phyloP scores from a whole-genome alignment of 2,888 invertebrate species.

The Sinohyriopsis cumingii region DNA sequence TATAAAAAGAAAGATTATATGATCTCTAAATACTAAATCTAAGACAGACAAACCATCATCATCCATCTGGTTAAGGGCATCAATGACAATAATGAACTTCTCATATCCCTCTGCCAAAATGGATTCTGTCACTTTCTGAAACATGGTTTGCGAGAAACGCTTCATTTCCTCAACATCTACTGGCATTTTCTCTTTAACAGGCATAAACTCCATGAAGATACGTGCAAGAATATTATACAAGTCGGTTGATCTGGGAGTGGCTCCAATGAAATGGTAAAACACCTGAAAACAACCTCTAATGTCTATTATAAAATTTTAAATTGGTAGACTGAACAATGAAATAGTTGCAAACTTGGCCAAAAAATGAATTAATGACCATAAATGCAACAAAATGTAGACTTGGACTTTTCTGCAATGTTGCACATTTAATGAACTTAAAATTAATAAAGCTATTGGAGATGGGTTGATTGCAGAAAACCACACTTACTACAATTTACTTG shows the following conservation, averaged over 20 bases:
- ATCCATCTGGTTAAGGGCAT: slow-evolving; percentile 52
- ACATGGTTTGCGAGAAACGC: slow-evolving; percentile 37
- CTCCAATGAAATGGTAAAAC: slow-evolving; percentile 50
- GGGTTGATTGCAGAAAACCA: no score
- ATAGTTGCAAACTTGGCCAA: no score
- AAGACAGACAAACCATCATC: slow-evolving; percentile 29
- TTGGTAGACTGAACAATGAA: no score
- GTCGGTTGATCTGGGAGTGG: slow-evolving; percentile 46
- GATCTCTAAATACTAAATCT: no score
- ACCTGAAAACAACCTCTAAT: slow-evolving; percentile 21
- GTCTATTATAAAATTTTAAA: no score
- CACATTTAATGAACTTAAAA: no score
- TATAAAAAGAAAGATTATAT: no score
- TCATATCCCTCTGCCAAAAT: slow-evolving; percentile 23
- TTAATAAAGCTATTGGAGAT: no score
- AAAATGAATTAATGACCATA: no score
- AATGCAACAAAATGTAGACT: no score
- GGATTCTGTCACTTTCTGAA: slow-evolving; percentile 21
- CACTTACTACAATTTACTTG: no score
- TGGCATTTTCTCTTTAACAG: slow-evolving; percentile 34
- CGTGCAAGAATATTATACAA: slow-evolving; percentile 25
- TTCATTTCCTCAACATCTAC: slow-evolving; percentile 41
- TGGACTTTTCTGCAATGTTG: background rate
- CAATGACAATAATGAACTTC: slow-evolving; percentile 39
- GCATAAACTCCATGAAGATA: slow-evolving; percentile 43